Percentiles rank a stretch among this genome's conserved stretches.
These are phyloP conservation scores for Athalia cordata DNA, from an alignment of 2,888 invertebrate genomes.

Conservation along the genomic window DNA sequence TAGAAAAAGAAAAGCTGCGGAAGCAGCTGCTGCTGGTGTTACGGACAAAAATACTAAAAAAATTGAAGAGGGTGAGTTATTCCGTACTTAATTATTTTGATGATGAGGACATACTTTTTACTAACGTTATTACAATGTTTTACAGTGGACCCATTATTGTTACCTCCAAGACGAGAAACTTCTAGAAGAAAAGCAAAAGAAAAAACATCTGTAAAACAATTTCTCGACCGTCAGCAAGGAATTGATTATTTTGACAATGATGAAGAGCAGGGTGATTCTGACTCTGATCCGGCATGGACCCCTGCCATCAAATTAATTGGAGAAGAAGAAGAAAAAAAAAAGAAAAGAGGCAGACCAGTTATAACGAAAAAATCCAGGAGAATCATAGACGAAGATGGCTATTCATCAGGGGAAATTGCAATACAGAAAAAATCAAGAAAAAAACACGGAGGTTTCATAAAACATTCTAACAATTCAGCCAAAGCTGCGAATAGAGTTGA, in stretches of 20 bases:
- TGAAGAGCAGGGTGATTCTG: constrained; percentile 80
- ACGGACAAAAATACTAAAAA: constrained; percentile 75
- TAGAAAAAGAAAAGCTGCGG: constrained; percentile 72
- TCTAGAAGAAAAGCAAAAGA: constrained; percentile 82
- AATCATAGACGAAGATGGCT: constrained; percentile 77
- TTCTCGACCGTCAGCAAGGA: constrained; percentile 71
- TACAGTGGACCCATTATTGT: constrained; percentile 67
- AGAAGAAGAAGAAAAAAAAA: constrained; percentile 71
- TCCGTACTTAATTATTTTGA: neutral
- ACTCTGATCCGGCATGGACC: constrained; percentile 87
- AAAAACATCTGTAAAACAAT: constrained; percentile 76
- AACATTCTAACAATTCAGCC: constrained; percentile 53
- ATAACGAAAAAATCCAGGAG: constrained; percentile 64
- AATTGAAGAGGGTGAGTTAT: constrained; percentile 72
- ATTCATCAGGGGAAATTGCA: constrained; percentile 73
- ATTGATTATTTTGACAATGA: constrained; percentile 72
- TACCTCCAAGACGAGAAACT: constrained; percentile 77
- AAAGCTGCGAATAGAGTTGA: constrained; percentile 65
- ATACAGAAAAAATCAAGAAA: constrained; percentile 72
- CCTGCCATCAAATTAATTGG: constrained; percentile 76
- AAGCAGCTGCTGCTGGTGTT: constrained; percentile 61
- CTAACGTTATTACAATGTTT: constrained; percentile 30
- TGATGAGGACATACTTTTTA: neutral
- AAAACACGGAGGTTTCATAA: constrained; percentile 60
- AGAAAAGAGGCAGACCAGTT: constrained; percentile 69